Evolutionary conservation across 2,113 vertebrate species (phyloP).

Genomic region (Picathartes gymnocephalus): DNA sequence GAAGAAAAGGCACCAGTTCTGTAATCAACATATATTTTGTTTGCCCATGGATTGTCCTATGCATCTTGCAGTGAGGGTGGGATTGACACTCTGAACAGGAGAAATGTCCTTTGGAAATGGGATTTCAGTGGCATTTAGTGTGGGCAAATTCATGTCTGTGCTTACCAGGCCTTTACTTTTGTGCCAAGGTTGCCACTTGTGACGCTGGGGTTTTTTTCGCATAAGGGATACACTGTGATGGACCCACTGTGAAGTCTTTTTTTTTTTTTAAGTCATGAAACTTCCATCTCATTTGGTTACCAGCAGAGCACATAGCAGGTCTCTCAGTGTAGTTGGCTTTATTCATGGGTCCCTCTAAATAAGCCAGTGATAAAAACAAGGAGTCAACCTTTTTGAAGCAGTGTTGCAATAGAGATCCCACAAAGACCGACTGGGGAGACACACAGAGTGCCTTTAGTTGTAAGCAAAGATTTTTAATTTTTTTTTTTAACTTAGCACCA

Average conservation of each 20-base stretch:
- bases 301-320: neutral
- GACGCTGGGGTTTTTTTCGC: neutral
- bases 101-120: neutral
- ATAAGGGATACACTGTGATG: neutral
- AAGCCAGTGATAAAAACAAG: neutral
- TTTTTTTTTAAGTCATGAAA: neutral
- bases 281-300: neutral
- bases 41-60: neutral
- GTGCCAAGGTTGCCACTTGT: neutral
- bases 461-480: neutral
- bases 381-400: neutral
- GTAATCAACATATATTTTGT: slow-evolving; percentile 28
- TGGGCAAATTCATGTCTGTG: neutral
- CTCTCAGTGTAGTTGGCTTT: neutral
- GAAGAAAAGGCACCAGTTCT: neutral
- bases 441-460: neutral
- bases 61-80: slow-evolving; percentile 1
- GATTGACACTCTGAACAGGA: neutral
- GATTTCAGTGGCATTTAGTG: neutral
- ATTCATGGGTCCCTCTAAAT: neutral
- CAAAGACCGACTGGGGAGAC: neutral
- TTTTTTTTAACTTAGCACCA: neutral
- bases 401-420: neutral
- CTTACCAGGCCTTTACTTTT: neutral
- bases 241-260: neutral